Base-by-base conservation (phyloP, 2,113 vertebrate species). In the Fregata magnificens region DNA sequence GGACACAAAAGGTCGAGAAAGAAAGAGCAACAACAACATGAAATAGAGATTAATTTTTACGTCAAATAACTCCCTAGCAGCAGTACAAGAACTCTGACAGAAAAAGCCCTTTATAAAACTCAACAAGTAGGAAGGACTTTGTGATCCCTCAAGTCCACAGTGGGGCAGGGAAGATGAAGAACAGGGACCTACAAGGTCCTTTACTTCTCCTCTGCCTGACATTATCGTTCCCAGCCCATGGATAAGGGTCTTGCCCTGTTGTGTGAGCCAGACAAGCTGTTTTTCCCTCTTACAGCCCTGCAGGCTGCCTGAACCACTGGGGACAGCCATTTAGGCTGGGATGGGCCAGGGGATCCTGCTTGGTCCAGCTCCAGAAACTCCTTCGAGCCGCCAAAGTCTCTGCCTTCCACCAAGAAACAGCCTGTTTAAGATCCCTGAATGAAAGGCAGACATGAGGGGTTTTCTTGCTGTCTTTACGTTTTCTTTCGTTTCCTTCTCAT, bases 51-150 rank as follows among this genome's bases (percentile, higher is more conserved):
- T 83, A 84, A 67, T 72, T 96, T 93, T 94, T 89, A 74, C 84
- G 66, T 95, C 82, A 82, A 29, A 76, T 94, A 91, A 77, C 53
- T 94, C 53, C 74, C 44, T n/a, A 93, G 70, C 82, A 95, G 87
- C 78, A 95, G 70, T 88, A 62, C 66, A 82, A 90, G 53, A 80
- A 91, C 82, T 94, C 73, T 61, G 36, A 76, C 62, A 93, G 87
- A 91, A 96, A 90, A 91, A 88, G n/a, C n/a, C 34, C 40, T 95
- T 95, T 95, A 83, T 95, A 84, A 80, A 95, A 76, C 67, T 95
- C 72, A 94, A 94, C 94, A 95, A 76, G 86, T 88, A 87, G 78
- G 73, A 84, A 91, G 84, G 56, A 84, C 70, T 94, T 87, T 72
- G 61, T 69, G 78, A 90, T 85, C 70, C 81, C 61, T 86, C 52